Evolutionary conservation across 92 coral and sea anemone species (phyloP).

Genomic region (Zoanthus sociatus): DNA sequence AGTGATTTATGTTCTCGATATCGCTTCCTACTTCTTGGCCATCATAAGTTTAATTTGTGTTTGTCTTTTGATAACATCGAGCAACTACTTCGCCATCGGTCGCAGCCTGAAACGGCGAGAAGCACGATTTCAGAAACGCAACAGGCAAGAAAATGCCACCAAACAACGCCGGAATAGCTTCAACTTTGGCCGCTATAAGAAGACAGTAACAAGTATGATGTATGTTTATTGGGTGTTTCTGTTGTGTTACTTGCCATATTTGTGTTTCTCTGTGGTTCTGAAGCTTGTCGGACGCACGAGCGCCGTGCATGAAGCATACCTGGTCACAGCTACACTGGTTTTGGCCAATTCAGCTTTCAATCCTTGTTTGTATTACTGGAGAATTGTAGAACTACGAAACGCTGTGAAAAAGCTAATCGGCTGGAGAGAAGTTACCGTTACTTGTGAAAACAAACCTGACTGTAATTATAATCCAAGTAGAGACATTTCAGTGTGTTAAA

Average conservation of each 20-base stretch:
- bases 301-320: constrained; percentile 27
- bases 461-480: neutral
- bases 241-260: constrained; percentile 69
- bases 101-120: constrained; percentile 59
- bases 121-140: constrained; percentile 48
- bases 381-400: constrained; percentile 29
- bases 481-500: neutral
- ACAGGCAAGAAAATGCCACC: constrained; percentile 11
- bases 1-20: constrained; percentile 52
- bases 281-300: constrained; percentile 38
- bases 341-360: constrained; percentile 23
- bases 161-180: constrained; percentile 30
- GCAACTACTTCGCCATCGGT: constrained; percentile 61
- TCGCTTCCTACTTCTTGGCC: constrained; percentile 54
- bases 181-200: constrained; percentile 66
- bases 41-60: constrained; percentile 54
- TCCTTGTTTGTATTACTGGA: constrained; percentile 47
- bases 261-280: constrained; percentile 55
- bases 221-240: constrained; percentile 64
- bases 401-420: constrained; percentile 24
- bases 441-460: neutral
- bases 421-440: neutral
- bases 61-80: constrained; percentile 51
- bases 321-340: constrained; percentile 40
- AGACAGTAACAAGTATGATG: constrained; percentile 66